Base-by-base conservation (phyloP, 2,888 invertebrate genomes). In the Habrosyne pyritoides region DNA sequence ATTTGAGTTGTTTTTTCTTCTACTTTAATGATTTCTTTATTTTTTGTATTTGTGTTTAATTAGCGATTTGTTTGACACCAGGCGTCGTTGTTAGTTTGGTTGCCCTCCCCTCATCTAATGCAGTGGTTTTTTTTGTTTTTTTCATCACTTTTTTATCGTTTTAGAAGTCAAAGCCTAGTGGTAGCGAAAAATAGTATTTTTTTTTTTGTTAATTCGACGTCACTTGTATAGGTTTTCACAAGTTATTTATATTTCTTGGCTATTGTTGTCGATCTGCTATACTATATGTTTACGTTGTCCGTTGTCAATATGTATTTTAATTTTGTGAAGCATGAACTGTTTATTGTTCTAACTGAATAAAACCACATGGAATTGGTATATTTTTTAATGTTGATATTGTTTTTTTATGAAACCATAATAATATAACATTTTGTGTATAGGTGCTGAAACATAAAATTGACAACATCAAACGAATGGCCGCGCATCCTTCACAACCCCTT, bases 401-500 rank as follows among this genome's bases (percentile, higher is more conserved):
- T 42, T 56, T 64, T 67, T 69, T 71, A 53, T 57, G 59, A 56
- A 64, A 61, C 71, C 56, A 60, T 56, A 50, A 60, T 56, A 50
- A 42, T 67, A 63, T 66, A 26, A 69, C 52, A 56, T 61, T 66
- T 67, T 77, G 56, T 81, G 81, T 93, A 73, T 93, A 99, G 99
- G 96, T 98, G 70, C 94, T 97, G 87, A 98, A 98, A 91, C 98
- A 99, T 85, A 97, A 97, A 89, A 96, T 98, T 64, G 97, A 98
- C 87, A 99, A 99, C 75, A 97, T 99, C 63, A 95, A 98, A 86
- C 94, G 99, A 83, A 97, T 99, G 93, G 98, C 98, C 65, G 96
- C 99, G 18, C 99, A 99, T 94, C 99, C 99, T 14, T 93, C 97
- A 55, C 94, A 99, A 84, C 99, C 99, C 30, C 94, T 99, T 73